phyloP scores from a whole-genome alignment of 2,797 vertebrate genomes.

The Rhadinocentrus ornatus region DNA sequence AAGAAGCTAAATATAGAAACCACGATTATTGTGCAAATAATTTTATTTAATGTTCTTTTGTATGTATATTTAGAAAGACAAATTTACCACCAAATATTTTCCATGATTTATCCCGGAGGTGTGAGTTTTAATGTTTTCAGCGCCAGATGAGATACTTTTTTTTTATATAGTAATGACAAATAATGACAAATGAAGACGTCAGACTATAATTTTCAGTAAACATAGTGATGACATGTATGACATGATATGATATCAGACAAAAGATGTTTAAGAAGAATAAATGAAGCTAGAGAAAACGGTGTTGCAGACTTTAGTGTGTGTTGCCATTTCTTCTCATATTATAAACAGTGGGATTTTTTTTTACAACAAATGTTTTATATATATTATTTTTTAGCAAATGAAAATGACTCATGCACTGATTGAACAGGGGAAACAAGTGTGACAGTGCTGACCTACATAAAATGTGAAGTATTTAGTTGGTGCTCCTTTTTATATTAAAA shows the following conservation, averaged over 20 bases:
- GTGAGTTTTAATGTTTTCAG: slow-evolving; percentile 29
- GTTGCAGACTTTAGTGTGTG: slow-evolving; percentile 26
- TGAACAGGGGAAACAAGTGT: slow-evolving; percentile 53
- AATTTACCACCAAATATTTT: slow-evolving; percentile 11
- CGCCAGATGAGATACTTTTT: background rate
- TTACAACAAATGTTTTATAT: background rate
- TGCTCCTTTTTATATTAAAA: slow-evolving; percentile 17
- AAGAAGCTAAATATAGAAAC: slow-evolving; percentile 7
- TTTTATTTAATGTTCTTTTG: slow-evolving; percentile 8
- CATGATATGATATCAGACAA: slow-evolving; percentile 14
- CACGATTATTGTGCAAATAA: slow-evolving; percentile 2
- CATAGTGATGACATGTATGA: slow-evolving; percentile 16
- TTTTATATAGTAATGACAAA: background rate
- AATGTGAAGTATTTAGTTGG: slow-evolving; percentile 28
- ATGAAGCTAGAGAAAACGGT: slow-evolving; percentile 10
- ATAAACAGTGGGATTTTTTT: background rate
- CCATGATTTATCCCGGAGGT: slow-evolving; percentile 15
- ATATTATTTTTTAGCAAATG: background rate
- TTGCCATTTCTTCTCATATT: slow-evolving; percentile 34
- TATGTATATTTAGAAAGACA: slow-evolving; percentile 8
- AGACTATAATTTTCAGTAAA: slow-evolving; percentile 8
- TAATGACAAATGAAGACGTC: slow-evolving; percentile 21
- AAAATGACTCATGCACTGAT: slow-evolving; percentile 15
- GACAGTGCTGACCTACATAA: slow-evolving; percentile 33
- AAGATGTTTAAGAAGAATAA: slow-evolving; percentile 30